Conservation (phyloP, 64 coral and sea anemone species). For the Anthopleura sola region DNA sequence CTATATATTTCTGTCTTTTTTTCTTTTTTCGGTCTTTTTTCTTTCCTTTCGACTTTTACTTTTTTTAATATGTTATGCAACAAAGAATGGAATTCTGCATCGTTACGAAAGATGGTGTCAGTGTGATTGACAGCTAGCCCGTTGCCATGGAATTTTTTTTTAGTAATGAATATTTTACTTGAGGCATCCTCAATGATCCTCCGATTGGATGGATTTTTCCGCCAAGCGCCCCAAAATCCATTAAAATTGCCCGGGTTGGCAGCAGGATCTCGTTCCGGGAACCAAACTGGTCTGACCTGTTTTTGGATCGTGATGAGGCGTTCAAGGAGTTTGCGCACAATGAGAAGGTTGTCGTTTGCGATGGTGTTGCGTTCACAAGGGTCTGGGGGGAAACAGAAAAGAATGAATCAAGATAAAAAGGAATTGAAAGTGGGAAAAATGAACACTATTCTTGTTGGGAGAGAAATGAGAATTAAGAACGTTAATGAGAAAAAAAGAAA, state of each 20-base stretch:
- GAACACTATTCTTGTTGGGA: too few relatives aligned
- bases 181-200: background rate
- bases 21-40: background rate
- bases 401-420: background rate
- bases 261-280: constrained; percentile 62
- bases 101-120: background rate
- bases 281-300: constrained; percentile 55
- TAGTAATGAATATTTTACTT: background rate
- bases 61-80: background rate
- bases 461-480: too few relatives aligned
- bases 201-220: background rate
- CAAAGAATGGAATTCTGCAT: constrained; percentile 2
- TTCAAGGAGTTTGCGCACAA: constrained; percentile 17
- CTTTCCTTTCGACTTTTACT: background rate
- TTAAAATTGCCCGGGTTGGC: constrained; percentile 38
- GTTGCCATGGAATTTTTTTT: background rate
- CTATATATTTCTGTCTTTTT: background rate
- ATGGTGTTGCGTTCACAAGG: constrained; percentile 94
- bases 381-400: constrained; percentile 51
- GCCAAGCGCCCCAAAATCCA: constrained; percentile 86
- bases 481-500: too few relatives aligned
- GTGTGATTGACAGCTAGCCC: background rate
- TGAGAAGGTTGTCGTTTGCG: constrained; percentile 37
- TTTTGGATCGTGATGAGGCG: constrained; percentile 60
- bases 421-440: too few relatives aligned